Percentiles rank a stretch among this genome's conserved stretches.
phyloP scores from a whole-genome alignment of 1,140 invertebrate genomes.

The Lepidotrigona ventralis region DNA sequence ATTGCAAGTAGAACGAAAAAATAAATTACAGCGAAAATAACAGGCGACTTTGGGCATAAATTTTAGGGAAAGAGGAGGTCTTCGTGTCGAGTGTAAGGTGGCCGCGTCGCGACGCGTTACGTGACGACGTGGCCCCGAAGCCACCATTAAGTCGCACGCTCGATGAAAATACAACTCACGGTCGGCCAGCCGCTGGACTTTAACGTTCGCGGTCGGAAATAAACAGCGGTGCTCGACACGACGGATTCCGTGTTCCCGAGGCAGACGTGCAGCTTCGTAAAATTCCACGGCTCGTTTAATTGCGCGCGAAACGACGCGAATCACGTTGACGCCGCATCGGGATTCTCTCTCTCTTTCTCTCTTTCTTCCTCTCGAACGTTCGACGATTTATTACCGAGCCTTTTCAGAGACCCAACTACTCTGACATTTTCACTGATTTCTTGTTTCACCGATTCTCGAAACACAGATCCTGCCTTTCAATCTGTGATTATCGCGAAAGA shows the following conservation, averaged over 20 bases:
- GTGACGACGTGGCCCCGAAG: background rate
- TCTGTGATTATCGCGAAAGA: too few species aligned
- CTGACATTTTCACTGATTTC: too few species aligned
- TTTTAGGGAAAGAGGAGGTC: background rate
- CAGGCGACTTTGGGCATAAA: background rate
- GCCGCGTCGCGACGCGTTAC: slow-evolving; percentile 15
- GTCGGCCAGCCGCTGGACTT: background rate
- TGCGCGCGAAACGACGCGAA: slow-evolving; percentile 1
- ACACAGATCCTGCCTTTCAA: too few species aligned
- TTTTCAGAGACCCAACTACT: too few species aligned
- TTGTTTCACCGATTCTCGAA: too few species aligned
- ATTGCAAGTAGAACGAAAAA: background rate
- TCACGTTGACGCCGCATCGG: background rate
- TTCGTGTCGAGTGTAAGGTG: background rate
- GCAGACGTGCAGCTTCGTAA: background rate
- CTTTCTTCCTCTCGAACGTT: too few species aligned
- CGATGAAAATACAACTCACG: slow-evolving; percentile 21
- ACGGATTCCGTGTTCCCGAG: background rate
- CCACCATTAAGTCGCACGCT: slow-evolving; percentile 33
- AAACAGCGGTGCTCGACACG: background rate
- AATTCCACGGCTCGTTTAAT: slow-evolving; percentile 30
- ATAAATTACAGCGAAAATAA: background rate
- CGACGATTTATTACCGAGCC: too few species aligned
- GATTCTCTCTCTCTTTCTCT: background rate
- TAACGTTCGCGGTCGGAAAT: slow-evolving; percentile 27